phyloP scores from a whole-genome alignment of 2,797 vertebrate genomes.

The Diplodus sargus region DNA sequence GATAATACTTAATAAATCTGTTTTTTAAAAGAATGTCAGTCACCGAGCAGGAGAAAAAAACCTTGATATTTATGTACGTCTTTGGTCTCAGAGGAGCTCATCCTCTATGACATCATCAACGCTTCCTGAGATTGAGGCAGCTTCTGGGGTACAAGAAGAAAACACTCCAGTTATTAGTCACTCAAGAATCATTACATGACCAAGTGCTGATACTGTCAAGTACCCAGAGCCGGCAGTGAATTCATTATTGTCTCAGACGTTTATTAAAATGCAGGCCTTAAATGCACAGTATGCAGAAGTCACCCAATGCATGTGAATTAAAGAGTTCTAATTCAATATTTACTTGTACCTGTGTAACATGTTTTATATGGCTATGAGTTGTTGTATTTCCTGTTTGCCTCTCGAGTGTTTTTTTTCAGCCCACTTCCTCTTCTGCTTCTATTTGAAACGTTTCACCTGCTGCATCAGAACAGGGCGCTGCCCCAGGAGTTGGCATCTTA shows the following conservation, averaged over 20 bases:
- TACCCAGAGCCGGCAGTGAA: background rate
- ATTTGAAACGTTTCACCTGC: background rate
- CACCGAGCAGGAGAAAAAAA: background rate
- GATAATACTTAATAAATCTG: background rate
- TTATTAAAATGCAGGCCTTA: background rate
- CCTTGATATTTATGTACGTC: slow-evolving; percentile 44
- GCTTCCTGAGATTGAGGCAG: slow-evolving; percentile 87
- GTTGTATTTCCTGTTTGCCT: background rate
- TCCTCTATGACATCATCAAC: slow-evolving; percentile 82
- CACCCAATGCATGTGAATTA: background rate
- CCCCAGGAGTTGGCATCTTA: no score
- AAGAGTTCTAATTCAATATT: background rate
- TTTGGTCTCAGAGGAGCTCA: slow-evolving; percentile 80
- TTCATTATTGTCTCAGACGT: background rate
- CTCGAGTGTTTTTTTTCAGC: background rate
- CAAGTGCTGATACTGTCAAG: background rate
- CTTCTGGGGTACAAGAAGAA: slow-evolving; percentile 73
- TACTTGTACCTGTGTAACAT: background rate
- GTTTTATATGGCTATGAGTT: background rate
- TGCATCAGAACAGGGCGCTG: no score
- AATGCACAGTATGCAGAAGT: background rate
- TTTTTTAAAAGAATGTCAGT: background rate
- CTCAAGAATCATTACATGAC: background rate
- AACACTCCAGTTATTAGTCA: background rate
- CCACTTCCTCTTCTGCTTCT: background rate